These are phyloP conservation scores for Reticulitermes speratus DNA, from an alignment of 1,140 invertebrate species.

Conservation along the genomic window DNA sequence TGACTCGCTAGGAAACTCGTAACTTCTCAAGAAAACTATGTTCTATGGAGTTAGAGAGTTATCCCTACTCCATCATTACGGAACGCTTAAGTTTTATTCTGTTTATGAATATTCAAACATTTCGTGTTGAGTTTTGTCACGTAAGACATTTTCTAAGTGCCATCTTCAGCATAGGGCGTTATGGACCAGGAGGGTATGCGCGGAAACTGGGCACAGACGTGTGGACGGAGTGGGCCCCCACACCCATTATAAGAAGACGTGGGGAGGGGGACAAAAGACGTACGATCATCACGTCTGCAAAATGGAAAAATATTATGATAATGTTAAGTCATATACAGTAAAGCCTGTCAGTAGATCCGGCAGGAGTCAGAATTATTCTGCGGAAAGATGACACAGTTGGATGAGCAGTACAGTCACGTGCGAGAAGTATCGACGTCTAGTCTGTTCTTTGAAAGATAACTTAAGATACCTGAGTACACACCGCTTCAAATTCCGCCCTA, in stretches of 20 bases:
- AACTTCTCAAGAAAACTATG: too few relatives aligned
- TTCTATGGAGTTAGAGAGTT: too few relatives aligned
- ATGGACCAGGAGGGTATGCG: background rate
- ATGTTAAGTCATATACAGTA: slow-evolving; percentile 14
- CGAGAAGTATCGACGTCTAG: too few relatives aligned
- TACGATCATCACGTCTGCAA: background rate
- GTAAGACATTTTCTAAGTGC: background rate
- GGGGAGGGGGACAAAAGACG: background rate
- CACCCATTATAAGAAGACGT: background rate
- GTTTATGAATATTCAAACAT: background rate
- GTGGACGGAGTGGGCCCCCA: background rate
- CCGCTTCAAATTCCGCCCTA: too few relatives aligned
- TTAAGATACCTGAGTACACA: too few relatives aligned
- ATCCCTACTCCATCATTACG: too few relatives aligned
- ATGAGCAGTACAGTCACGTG: background rate
- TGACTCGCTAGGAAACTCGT: too few relatives aligned
- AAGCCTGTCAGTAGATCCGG: slow-evolving; percentile 2
- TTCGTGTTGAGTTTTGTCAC: background rate
- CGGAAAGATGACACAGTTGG: background rate
- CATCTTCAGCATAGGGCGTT: background rate
- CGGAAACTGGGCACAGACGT: background rate
- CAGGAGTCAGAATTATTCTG: background rate
- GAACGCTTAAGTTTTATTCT: too few relatives aligned
- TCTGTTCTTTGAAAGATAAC: too few relatives aligned
- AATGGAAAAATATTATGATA: slow-evolving; percentile 10